Percentiles rank a stretch among this genome's conserved stretches.
These are phyloP conservation scores for Nysson spinosus DNA, from an alignment of 2,888 invertebrate species.

Conservation along the genomic window DNA sequence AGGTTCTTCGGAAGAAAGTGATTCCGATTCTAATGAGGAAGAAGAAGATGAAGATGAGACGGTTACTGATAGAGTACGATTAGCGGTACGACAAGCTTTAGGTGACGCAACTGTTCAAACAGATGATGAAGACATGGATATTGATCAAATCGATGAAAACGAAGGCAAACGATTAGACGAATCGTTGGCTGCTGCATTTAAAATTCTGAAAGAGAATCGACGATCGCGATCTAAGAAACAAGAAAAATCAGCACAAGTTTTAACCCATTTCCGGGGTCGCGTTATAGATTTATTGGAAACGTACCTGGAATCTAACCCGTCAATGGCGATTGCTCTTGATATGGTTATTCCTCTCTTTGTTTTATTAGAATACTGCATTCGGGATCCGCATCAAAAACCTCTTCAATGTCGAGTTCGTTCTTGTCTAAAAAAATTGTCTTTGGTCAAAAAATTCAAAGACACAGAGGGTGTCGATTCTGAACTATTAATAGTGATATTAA, in stretches of 20 bases:
- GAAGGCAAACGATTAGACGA: conserved; percentile 86
- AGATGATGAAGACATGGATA: conserved; percentile 85
- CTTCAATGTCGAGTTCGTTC: conserved; percentile 82
- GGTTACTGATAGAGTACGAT: conserved; percentile 84
- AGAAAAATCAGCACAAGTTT: conserved; percentile 82
- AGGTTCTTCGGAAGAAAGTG: conserved; percentile 74
- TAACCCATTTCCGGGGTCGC: conserved; percentile 86
- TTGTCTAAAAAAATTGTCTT: conserved; percentile 81
- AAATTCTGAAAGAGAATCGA: conserved; percentile 78
- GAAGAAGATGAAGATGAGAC: conserved; percentile 80
- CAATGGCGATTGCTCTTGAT: conserved; percentile 83
- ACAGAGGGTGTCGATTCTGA: conserved; percentile 80
- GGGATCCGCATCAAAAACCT: conserved; percentile 84
- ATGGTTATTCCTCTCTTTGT: conserved; percentile 84
- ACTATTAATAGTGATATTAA: conserved; percentile 79
- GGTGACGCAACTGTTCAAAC: conserved; percentile 81
- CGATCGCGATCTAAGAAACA: conserved; percentile 76
- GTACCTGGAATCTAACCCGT: conserved; percentile 84
- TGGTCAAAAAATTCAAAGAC: conserved; percentile 81
- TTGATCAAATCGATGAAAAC: conserved; percentile 86
- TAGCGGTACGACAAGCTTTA: conserved; percentile 86
- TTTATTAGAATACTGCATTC: conserved; percentile 84
- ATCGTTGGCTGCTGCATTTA: conserved; percentile 87
- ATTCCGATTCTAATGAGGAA: conserved; percentile 43
- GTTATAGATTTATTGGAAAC: conserved; percentile 87